Base-by-base conservation (phyloP, 2,113 vertebrate species). In the Pseudopipra pipra region DNA sequence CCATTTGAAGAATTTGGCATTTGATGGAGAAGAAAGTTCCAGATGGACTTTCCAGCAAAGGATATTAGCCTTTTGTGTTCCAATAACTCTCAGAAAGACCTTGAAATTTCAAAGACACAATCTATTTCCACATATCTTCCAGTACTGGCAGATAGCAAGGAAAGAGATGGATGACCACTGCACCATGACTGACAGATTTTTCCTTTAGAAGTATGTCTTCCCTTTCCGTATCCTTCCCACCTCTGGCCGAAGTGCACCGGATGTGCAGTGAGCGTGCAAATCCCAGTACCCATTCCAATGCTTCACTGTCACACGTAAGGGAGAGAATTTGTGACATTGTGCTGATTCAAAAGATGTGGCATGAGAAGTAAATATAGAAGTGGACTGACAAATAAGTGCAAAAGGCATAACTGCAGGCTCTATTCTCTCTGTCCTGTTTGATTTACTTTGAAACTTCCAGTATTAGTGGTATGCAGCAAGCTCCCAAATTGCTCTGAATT, bases 51-150 rank as follows among this genome's bases (percentile, higher is more conserved):
- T 84, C 51, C 10, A 67, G 43, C 35, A 74, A 77, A 41, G 43
- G 35, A 35, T 58, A 90, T 33, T 27, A 88, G 74, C 4, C 28
- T 89, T 90, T 77, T 51, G 43, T 74, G 59, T 95, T 92, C 55
- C 72, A 59, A 10, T 17, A 92, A 33, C 43, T 95, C 68, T 77
- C 86, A 39, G 72, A 89, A 97, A 90, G 95, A 90, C 92, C 79
- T 95, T 95, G 96, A 88, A 72, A 68, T 89, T 95, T 95, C 92
- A 96, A 94, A 97, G 95, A 71, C 96, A 91, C 84, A 62, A 81
- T 94, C 68, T 90, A 78, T 93, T 95, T 95, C 83, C 76, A 59
- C 7, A 1, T 39, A 92, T 84, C 83, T 93, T 81, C 43, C 74
- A 39, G 55, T 30, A 43, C 68, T 92, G 95, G 90, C 92, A 94